Base-by-base conservation (phyloP, 2,888 invertebrate genomes). In the Encarsia formosa region DNA sequence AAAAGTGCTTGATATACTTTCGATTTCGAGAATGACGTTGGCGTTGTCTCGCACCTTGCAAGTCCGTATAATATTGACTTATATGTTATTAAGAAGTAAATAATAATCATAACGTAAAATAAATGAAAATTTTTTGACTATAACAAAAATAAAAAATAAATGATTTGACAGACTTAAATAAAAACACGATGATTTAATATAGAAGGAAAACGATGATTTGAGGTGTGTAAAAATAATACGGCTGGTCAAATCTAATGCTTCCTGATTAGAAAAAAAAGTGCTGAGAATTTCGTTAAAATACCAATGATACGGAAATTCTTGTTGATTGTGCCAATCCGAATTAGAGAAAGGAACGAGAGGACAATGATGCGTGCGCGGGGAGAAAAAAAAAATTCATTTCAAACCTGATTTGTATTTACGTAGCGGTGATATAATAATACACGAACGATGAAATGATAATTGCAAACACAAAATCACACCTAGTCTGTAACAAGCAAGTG, bases 321-420 rank as follows among this genome's bases (percentile, higher is more conserved):
- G 54, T 59, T 61, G 59, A 62, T 59, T 59, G 63, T 63, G 63
- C 62, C 64, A 64, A 63, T 59, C 56, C 57, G 56, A 59, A 61
- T 59, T 57, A 53, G 35, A 53, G 31, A 40, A 57, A 43, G 19
- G 41, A 49, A 32, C 13, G 38, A 38, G 15, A 9, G 31, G 24
- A 39, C 15, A 20, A 13, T 24, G 9, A 20, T 19, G 9, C 18
- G 44, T 18, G 32, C 23, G 35, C 45, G 39, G 22, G 52, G 48
- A 34, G 43, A 48, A 16, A 35, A 26, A 8, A 26, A 11, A n/a
- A n/a, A n/a, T n/a, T n/a, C n/a, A n/a, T n/a, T n/a, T n/a, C n/a
- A n/a, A n/a, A n/a, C n/a, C n/a, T n/a, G n/a, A n/a, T n/a, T n/a
- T n/a, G n/a, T n/a, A n/a, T n/a, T n/a, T n/a, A n/a, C n/a, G n/a